Evolutionary conservation across 2,113 vertebrate species (phyloP).

Genomic region (Perca fluviatilis): DNA sequence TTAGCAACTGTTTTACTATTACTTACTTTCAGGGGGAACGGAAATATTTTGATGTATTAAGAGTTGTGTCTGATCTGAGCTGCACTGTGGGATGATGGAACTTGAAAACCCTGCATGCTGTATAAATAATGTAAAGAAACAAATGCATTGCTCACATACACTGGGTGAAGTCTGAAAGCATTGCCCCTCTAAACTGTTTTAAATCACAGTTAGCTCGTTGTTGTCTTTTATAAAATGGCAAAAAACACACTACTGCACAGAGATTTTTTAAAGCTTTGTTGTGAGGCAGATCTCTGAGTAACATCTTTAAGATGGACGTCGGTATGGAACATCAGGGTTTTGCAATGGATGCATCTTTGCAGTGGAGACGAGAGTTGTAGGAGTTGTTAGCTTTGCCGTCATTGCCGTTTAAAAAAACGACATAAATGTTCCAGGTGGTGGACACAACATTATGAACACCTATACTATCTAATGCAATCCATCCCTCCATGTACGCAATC

Average conservation of each 20-base stretch:
- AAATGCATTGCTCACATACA: not conserved
- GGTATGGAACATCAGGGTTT: no score
- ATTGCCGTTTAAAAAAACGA: not conserved
- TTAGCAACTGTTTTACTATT: constrained; percentile 49
- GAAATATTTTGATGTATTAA: constrained; percentile 26
- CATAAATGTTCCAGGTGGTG: not conserved
- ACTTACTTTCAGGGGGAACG: not conserved
- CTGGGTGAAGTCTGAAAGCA: not conserved
- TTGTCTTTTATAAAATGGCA: not conserved
- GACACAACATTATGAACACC: not conserved
- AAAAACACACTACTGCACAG: not conserved
- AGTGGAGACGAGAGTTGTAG: no score
- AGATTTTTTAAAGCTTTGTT: not conserved
- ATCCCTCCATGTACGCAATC: not conserved
- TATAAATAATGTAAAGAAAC: not conserved
- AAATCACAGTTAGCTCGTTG: not conserved
- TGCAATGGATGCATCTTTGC: no score
- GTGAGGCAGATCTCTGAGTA: not conserved
- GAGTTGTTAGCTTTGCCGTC: not conserved
- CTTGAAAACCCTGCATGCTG: not conserved
- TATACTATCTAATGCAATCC: not conserved
- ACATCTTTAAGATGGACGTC: no score
- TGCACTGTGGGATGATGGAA: not conserved
- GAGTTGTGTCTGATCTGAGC: not conserved
- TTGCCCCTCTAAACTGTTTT: not conserved